phyloP scores from a whole-genome alignment of 2,888 invertebrate species.

The Psococerastis gibbosa region DNA sequence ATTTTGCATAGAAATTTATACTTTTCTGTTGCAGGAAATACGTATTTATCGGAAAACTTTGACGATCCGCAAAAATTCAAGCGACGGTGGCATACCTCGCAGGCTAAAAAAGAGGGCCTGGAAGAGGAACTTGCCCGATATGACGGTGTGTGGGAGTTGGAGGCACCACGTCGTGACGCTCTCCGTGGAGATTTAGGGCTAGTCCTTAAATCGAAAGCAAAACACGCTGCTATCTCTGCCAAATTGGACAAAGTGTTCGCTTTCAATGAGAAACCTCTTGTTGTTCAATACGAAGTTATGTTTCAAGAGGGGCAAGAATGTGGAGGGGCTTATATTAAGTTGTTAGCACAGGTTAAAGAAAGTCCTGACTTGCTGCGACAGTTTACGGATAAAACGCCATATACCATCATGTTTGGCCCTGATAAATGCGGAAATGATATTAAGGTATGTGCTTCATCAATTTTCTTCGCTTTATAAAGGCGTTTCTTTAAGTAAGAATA shows the following conservation, averaged over 20 bases:
- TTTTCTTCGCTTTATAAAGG: background rate
- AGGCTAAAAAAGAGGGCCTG: slow-evolving; percentile 70
- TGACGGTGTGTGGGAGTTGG: slow-evolving; percentile 60
- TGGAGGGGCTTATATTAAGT: slow-evolving; percentile 93
- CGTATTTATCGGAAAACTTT: slow-evolving; percentile 36
- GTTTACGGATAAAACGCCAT: slow-evolving; percentile 91
- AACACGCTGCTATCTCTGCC: slow-evolving; percentile 85
- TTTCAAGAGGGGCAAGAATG: slow-evolving; percentile 96
- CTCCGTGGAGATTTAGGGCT: slow-evolving; percentile 72
- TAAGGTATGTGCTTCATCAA: slow-evolving; percentile 48
- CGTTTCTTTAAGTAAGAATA: no score
- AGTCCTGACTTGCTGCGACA: slow-evolving; percentile 46
- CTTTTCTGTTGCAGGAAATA: slow-evolving; percentile 3
- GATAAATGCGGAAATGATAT: slow-evolving; percentile 96
- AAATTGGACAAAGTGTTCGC: slow-evolving; percentile 57
- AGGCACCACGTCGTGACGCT: slow-evolving; percentile 54
- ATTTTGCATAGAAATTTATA: no score
- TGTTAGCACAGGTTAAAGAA: slow-evolving; percentile 54
- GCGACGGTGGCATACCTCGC: slow-evolving; percentile 68
- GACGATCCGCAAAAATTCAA: slow-evolving; percentile 53
- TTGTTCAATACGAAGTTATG: slow-evolving; percentile 87
- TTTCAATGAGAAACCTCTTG: slow-evolving; percentile 58
- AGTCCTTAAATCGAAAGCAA: slow-evolving; percentile 83
- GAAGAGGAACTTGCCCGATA: slow-evolving; percentile 89
- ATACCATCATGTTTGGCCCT: slow-evolving; percentile 99